These are phyloP conservation scores for Psilopsiagon aymara DNA, from an alignment of 2,113 vertebrate genomes.

Conservation along the genomic window DNA sequence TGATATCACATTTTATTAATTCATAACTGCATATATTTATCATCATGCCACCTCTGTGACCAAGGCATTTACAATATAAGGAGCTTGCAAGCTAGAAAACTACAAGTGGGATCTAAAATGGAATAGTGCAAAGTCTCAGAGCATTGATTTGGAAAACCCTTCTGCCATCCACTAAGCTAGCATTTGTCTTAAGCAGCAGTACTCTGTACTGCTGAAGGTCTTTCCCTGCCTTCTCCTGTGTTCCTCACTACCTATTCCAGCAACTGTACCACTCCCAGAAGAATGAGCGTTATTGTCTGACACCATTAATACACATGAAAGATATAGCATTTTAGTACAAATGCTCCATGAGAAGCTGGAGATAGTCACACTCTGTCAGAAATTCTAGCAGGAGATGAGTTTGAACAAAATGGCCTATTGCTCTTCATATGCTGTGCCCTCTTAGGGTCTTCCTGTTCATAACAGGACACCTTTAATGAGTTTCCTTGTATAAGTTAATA, in stretches of 20 bases:
- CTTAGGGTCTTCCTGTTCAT: slow-evolving; percentile 1
- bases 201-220: background rate
- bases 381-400: background rate
- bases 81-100: background rate
- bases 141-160: background rate
- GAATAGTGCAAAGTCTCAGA: background rate
- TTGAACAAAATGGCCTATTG: background rate
- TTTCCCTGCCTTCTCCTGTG: background rate
- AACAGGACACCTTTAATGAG: background rate
- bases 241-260: background rate
- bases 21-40: background rate
- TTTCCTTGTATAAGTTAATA: background rate
- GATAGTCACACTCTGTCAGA: background rate
- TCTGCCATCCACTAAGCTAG: background rate
- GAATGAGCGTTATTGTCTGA: background rate
- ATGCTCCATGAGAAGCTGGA: background rate
- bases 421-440: background rate
- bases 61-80: background rate
- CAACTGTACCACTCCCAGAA: background rate
- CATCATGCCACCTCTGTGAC: background rate
- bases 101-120: background rate
- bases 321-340: background rate
- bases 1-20: background rate
- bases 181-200: background rate
- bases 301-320: background rate